Percentiles rank a stretch among this genome's conserved stretches.
Evolutionary conservation across 2,113 vertebrate species (phyloP).

Genomic region (Anas platyrhynchos): DNA sequence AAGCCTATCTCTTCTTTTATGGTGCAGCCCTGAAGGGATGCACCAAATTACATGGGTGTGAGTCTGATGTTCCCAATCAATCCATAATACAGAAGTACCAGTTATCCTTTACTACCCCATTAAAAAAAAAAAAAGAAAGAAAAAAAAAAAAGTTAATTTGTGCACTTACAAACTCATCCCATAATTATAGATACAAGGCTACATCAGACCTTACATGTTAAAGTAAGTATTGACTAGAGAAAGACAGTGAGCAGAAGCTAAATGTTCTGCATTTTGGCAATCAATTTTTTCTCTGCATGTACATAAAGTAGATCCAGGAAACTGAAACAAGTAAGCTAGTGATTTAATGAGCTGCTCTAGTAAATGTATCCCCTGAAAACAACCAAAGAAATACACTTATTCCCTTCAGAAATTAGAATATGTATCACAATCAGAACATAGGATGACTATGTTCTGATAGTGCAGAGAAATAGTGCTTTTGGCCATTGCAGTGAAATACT

Average conservation of each 20-base stretch:
- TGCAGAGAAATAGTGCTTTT: not conserved
- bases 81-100: not conserved
- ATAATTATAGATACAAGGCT: not conserved
- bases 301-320: not conserved
- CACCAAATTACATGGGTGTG: accelerated
- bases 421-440: not conserved
- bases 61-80: not conserved
- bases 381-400: not conserved
- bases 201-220: not conserved
- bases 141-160: not conserved
- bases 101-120: not conserved
- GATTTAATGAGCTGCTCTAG: not conserved
- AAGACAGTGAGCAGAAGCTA: not conserved
- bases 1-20: no score
- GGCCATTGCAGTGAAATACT: not conserved
- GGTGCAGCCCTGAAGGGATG: not conserved
- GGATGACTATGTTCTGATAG: not conserved
- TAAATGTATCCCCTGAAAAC: not conserved
- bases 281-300: not conserved
- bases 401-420: not conserved
- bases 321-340: not conserved
- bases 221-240: not conserved
- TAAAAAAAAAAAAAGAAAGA: not conserved
- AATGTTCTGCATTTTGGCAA: not conserved
- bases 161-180: not conserved